Conservation (phyloP, 1,140 invertebrate species). For the Cataglyphis hispanica region DNA sequence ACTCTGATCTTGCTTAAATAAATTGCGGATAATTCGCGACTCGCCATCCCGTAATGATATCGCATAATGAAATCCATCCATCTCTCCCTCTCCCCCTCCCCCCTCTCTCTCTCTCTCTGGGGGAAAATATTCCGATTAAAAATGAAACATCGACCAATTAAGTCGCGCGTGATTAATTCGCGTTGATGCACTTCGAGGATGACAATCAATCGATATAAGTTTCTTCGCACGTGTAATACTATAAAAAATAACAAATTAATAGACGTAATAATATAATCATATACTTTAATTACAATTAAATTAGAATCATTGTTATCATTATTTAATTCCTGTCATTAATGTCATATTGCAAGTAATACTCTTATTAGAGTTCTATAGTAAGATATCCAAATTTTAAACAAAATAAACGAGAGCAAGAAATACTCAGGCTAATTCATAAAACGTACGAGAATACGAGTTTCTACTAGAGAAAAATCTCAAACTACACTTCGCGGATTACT, state of each 20-base stretch:
- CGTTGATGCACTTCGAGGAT: neutral
- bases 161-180: slow-evolving; percentile 7
- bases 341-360: neutral
- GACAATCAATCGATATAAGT: neutral
- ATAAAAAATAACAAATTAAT: too few relatives aligned
- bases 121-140: slow-evolving; percentile 27
- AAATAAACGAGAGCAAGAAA: neutral
- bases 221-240: neutral
- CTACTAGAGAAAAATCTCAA: neutral
- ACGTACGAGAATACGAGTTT: neutral
- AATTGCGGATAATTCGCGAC: slow-evolving; percentile 18
- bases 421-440: neutral
- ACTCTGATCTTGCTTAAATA: slow-evolving; percentile 27
- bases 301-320: neutral
- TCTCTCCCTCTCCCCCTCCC: too few relatives aligned
- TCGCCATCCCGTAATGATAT: slow-evolving; percentile 11
- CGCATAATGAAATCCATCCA: slow-evolving; percentile 19
- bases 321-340: neutral
- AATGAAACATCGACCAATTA: slow-evolving; percentile 15
- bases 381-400: neutral
- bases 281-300: too few relatives aligned
- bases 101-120: neutral
- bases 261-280: too few relatives aligned
- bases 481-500: slow-evolving; percentile 1
- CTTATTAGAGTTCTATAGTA: neutral